Base-by-base conservation (phyloP, 2,888 invertebrate genomes). In the Noctuana brunneofusca region DNA sequence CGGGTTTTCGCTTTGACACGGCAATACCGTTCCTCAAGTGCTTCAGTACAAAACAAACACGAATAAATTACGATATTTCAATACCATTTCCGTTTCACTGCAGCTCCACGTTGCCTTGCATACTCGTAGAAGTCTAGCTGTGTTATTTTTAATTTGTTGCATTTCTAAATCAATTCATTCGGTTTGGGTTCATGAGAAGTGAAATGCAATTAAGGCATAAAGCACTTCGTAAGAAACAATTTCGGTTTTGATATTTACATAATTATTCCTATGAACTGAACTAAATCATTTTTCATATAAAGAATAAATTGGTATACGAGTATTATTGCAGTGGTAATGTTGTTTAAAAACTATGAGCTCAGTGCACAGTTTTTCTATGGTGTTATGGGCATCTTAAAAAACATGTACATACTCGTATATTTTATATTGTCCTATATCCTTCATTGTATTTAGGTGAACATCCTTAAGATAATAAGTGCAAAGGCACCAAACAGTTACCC, bases 21-120 rank as follows among this genome's bases (percentile, higher is more conserved):
- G 27, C 58, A 50, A 58, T 58, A 52, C 50, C 48, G 27, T 18
- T 56, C 43, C 41, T 27, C 30, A 56, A 46, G 27, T 41, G 24
- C 27, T 58, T 58, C 27, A 16, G 22, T 16, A 46, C 56, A 30
- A 46, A 56, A 56, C 56, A 56, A 46, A 56, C 41, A 43, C 1
- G 6, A 56, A 46, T 46, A 43, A 56, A 46, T 56, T 55, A 14
- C 43, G 27, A 46, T 46, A 55, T 55, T 55, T 55, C 54, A 41
- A 55, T 41, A 30, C 11, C 30, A 16, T 30, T 65, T 64, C 55
- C 43, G 11, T 43, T 64, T 64, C 46, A 60, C 62, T 63, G 66
- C 62, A 68, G 67, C 66, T 70, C 65, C 64, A 64, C 58, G 57
- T 65, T 60, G 11, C 14, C 38, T 11, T 38, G 12, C 43, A 18